Evolutionary conservation across 2,113 vertebrate species (phyloP), one percentile per base, ranked within the genome.

Genomic region (Pygoscelis antarcticus): DNA sequence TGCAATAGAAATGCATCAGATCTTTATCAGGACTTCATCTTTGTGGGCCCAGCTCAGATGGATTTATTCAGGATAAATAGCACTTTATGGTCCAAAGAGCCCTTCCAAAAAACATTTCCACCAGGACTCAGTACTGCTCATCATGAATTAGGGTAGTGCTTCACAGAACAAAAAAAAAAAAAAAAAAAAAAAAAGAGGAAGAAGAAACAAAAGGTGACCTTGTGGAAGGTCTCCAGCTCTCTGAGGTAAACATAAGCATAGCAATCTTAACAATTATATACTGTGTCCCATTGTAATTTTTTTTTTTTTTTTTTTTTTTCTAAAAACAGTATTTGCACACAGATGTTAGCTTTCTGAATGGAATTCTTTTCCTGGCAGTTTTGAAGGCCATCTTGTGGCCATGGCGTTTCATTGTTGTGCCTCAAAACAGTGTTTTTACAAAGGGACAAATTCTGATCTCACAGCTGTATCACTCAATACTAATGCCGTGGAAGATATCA

Each of bases 311-410:
- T 18, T 66, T 54, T 22, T 1, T 36, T 27, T 1, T 4, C 18
- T 30, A 27, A 52, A 89, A 69, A 2, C 6, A 82, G 0, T 18
- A 82, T 26, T 85, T 75, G 22, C 44, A 38, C 32, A 22, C 6
- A 7, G 54, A 54, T 85, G 26, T 44, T 57, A 47, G 25, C 11
- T 72, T 87, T 64, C 55, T 54, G 61, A 85, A 68, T 26, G 11
- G n/a, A 54, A 54, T 76, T 54, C 20, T 84, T 87, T 82, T 25
- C 79, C 65, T 87, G 87, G 58, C 78, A 95, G 84, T 85, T 93
- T 62, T 96, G 81, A 78, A 87, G 77, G 87, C 70, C 65, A 83
- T 57, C 84, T 95, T 87, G 74, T 82, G 81, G 89, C 34, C 74
- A 57, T n/a, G 74, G 26, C 23, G 82, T 87, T 82, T 82, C 7